phyloP scores from a whole-genome alignment of 2,888 invertebrate species.

The Dascillus cervinus region DNA sequence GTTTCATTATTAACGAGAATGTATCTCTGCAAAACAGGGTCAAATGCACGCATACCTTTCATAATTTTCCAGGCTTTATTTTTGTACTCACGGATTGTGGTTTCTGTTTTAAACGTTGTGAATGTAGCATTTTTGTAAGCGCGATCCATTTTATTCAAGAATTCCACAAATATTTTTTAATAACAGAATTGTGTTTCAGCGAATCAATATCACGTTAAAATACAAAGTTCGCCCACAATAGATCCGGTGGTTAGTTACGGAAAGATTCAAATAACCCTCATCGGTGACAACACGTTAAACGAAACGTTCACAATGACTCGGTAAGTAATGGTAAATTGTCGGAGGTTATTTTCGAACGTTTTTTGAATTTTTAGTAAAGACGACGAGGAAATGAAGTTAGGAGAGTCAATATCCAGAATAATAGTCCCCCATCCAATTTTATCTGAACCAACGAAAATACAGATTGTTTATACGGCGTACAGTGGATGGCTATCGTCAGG shows the following conservation, averaged over 20 bases:
- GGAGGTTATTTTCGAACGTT: neutral
- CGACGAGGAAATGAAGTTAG: constrained; percentile 64
- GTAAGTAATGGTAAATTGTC: constrained; percentile 44
- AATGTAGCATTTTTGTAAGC: too few species aligned
- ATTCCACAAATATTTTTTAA: too few species aligned
- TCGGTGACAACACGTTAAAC: constrained; percentile 74
- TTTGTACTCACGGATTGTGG: too few species aligned
- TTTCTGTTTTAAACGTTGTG: too few species aligned
- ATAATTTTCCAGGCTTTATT: too few species aligned
- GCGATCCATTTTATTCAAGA: too few species aligned
- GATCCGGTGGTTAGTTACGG: constrained; percentile 68
- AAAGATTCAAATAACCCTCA: constrained; percentile 67
- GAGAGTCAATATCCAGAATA: constrained; percentile 69
- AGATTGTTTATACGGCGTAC: constrained; percentile 79
- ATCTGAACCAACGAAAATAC: constrained; percentile 62
- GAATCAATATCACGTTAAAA: constrained; percentile 78
- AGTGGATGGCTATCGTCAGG: constrained; percentile 87
- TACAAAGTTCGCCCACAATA: constrained; percentile 65
- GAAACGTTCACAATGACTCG: constrained; percentile 84
- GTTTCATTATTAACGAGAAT: too few species aligned
- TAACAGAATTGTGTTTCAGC: too few species aligned
- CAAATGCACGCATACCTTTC: too few species aligned
- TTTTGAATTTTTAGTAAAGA: constrained; percentile 60
- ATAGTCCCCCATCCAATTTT: constrained; percentile 84
- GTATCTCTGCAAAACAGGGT: too few species aligned